Evolutionary conservation across 2,797 vertebrate species (phyloP).

Genomic region (Cryptoprocta ferox): DNA sequence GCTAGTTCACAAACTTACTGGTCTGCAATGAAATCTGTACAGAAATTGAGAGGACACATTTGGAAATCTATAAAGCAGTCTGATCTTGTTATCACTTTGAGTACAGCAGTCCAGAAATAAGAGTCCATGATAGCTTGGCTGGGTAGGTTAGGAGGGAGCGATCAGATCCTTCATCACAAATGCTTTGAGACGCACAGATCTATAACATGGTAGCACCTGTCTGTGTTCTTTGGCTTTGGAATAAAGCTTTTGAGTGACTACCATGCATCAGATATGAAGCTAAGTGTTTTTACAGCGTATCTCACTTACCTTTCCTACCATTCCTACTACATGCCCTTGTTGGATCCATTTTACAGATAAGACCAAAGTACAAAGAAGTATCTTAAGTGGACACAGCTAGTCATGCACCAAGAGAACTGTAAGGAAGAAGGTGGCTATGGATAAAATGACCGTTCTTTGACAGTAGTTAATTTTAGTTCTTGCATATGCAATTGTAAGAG

Average conservation of each 20-base stretch:
- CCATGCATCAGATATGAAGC: not conserved
- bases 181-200: not conserved
- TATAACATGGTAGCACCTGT: not conserved
- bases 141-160: too few species aligned
- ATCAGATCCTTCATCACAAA: not conserved
- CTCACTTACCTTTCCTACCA: not conserved
- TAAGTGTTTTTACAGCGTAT: not conserved
- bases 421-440: not conserved
- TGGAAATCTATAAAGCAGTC: slow-evolving; percentile 44
- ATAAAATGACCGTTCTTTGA: not conserved
- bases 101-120: not conserved
- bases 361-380: not conserved
- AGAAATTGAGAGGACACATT: not conserved
- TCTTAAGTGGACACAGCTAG: not conserved
- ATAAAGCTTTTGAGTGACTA: not conserved
- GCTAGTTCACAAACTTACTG: not conserved
- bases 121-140: not conserved
- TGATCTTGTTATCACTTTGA: not conserved
- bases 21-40: not conserved
- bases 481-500: not conserved
- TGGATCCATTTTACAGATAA: not conserved
- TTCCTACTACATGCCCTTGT: not conserved
- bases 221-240: not conserved
- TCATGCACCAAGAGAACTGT: not conserved
- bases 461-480: not conserved